A percentile compares a stretch with the other conserved stretches of the same genome.
These are phyloP conservation scores for Ploceus nigricollis DNA, from an alignment of 2,113 vertebrate genomes.

Conservation along the genomic window DNA sequence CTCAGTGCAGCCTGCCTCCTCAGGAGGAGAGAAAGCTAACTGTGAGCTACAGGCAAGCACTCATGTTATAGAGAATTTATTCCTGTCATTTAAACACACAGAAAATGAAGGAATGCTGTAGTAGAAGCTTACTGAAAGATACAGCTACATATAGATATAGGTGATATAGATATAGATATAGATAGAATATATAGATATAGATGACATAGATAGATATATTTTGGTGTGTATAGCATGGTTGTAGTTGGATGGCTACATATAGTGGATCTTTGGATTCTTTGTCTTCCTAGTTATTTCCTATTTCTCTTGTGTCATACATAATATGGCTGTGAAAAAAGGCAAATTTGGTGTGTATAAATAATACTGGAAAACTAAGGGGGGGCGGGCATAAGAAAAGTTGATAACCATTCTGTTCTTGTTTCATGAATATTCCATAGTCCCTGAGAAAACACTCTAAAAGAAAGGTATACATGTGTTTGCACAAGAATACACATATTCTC, in stretches of 20 bases:
- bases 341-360: background rate
- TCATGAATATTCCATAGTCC: background rate
- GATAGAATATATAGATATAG: background rate
- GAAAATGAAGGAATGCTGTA: background rate
- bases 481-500: background rate
- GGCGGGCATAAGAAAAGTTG: background rate
- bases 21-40: background rate
- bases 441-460: background rate
- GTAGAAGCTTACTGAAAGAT: background rate
- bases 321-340: background rate
- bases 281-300: background rate
- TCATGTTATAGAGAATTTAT: background rate
- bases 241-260: background rate
- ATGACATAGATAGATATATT: too few species aligned
- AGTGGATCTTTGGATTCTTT: background rate
- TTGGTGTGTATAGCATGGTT: background rate
- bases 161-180: background rate
- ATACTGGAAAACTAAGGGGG: background rate
- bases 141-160: background rate
- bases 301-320: background rate
- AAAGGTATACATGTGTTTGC: background rate
- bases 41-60: background rate
- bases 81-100: background rate
- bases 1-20: background rate
- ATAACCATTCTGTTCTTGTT: background rate